A percentile compares a stretch with the other conserved stretches of the same genome.
phyloP scores from a whole-genome alignment of 92 coral and sea anemone species.

The Porites evermanni region DNA sequence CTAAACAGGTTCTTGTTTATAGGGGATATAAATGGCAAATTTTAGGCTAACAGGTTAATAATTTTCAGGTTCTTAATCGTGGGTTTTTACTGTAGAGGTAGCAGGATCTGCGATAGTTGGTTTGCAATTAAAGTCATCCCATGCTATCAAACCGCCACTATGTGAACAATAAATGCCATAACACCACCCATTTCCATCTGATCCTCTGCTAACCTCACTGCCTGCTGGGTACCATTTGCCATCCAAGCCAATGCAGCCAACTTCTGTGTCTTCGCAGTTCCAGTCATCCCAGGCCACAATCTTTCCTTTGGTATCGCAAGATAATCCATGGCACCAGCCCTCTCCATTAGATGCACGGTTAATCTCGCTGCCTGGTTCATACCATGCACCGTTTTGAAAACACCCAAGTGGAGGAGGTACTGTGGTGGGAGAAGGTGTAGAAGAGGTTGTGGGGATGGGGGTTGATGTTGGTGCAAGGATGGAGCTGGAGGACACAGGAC shows the following conservation, averaged over 20 bases:
- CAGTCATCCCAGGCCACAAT: constrained; percentile 62
- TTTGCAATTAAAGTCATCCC: too few species aligned
- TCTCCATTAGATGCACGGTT: constrained; percentile 55
- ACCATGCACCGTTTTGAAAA: constrained; percentile 56
- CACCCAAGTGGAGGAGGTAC: constrained; percentile 43
- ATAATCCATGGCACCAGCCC: constrained; percentile 71
- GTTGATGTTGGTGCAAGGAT: neutral
- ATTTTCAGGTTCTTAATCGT: too few species aligned
- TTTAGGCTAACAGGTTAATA: too few species aligned
- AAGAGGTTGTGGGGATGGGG: neutral
- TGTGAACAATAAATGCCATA: neutral
- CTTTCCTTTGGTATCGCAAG: constrained; percentile 57
- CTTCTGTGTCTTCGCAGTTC: constrained; percentile 24
- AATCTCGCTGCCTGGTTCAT: constrained; percentile 53
- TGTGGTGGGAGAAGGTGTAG: neutral
- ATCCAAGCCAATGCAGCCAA: constrained; percentile 1
- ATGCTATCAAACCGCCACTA: too few species aligned
- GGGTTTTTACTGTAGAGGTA: too few species aligned
- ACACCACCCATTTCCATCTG: constrained; percentile 62
- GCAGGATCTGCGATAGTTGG: too few species aligned
- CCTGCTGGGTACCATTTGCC: constrained; percentile 48
- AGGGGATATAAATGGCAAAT: too few species aligned
- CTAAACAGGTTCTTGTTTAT: too few species aligned
- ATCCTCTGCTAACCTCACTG: constrained; percentile 26
- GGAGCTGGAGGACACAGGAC: too few species aligned